These are phyloP conservation scores for Drosophila phalerata DNA, from an alignment of 2,888 invertebrate species.

Conservation along the genomic window DNA sequence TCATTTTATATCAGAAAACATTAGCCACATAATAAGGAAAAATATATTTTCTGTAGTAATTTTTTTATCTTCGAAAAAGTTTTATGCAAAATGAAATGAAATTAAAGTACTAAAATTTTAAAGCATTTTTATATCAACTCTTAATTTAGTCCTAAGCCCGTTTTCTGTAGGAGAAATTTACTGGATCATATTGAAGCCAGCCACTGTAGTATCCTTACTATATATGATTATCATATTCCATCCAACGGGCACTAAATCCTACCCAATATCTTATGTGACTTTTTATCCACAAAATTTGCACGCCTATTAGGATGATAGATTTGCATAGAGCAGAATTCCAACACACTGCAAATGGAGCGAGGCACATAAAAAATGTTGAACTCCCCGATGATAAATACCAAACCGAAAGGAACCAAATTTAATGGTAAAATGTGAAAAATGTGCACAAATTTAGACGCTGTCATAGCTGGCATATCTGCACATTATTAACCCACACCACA, in stretches of 20 bases:
- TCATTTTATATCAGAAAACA: too few species aligned
- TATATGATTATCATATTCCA: not conserved
- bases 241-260: conserved; percentile 2
- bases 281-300: conserved; percentile 1
- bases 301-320: conserved; percentile 30
- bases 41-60: too few species aligned
- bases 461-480: conserved; percentile 61
- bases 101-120: too few species aligned
- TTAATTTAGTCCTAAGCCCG: too few species aligned
- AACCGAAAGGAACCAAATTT: conserved; percentile 41
- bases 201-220: too few species aligned
- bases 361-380: conserved; percentile 31
- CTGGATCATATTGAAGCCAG: not conserved
- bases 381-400: conserved; percentile 41
- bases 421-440: conserved; percentile 67
- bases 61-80: too few species aligned
- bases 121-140: too few species aligned
- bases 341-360: conserved; percentile 30
- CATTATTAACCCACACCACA: conserved; percentile 62
- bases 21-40: too few species aligned
- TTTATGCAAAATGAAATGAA: too few species aligned
- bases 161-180: not conserved
- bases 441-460: conserved; percentile 65
- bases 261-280: not conserved
- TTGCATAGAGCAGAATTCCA: conserved; percentile 13